These are phyloP conservation scores for Choristoneura fumiferana DNA, from an alignment of 1,140 invertebrate species.

Conservation along the genomic window DNA sequence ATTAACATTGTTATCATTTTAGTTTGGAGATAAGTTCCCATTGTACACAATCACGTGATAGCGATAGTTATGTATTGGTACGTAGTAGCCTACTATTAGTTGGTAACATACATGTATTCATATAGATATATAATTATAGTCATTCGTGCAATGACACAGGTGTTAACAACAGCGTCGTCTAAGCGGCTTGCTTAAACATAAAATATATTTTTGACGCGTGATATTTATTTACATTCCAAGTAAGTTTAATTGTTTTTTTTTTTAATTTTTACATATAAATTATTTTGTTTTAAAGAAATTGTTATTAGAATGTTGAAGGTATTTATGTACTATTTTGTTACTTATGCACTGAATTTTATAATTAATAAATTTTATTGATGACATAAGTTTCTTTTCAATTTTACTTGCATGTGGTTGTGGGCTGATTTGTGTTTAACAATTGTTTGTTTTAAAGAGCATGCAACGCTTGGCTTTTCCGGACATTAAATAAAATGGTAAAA, in stretches of 20 bases:
- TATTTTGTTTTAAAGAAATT: not conserved
- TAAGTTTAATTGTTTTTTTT: constrained; percentile 21
- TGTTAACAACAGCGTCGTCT: constrained; percentile 8
- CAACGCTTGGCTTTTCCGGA: no score
- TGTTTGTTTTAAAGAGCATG: not conserved
- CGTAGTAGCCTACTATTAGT: no score
- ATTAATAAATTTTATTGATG: constrained; percentile 4
- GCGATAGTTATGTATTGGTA: constrained; percentile 9
- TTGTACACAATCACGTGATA: constrained; percentile 5
- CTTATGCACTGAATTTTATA: constrained; percentile 8
- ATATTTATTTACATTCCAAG: constrained; percentile 21
- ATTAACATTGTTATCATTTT: no score
- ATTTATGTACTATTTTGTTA: constrained; percentile 7
- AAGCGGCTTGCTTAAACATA: not conserved
- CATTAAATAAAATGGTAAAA: no score
- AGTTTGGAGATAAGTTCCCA: not conserved
- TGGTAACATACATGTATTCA: no score
- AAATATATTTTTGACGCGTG: no score
- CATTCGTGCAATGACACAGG: constrained; percentile 26
- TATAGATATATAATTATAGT: no score
- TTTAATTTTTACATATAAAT: constrained; percentile 11
- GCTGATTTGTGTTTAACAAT: not conserved
- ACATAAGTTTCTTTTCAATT: no score
- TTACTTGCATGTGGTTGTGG: constrained; percentile 3
- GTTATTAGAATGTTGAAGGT: not conserved